These are phyloP conservation scores for Drosophila subpulchrella DNA, from an alignment of 1,140 invertebrate genomes.

Conservation along the genomic window DNA sequence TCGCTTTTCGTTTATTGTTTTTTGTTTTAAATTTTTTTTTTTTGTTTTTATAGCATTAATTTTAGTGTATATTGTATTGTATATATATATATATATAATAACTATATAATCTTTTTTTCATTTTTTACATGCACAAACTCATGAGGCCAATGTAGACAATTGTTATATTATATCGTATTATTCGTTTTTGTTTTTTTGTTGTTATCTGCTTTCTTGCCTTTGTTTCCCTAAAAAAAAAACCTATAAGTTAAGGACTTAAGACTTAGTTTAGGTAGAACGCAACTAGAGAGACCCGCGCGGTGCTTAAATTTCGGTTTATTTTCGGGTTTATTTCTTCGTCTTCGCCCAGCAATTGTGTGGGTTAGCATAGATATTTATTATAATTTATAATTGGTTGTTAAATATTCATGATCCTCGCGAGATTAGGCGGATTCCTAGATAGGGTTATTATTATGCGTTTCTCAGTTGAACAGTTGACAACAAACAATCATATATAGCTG, in stretches of 20 bases:
- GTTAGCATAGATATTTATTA: constrained; percentile 10
- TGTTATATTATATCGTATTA: constrained; percentile 27
- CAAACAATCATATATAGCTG: constrained; percentile 15
- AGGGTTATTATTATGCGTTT: constrained; percentile 1
- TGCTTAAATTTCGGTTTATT: constrained; percentile 3
- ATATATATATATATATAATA: constrained; percentile 53
- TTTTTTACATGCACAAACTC: constrained; percentile 80
- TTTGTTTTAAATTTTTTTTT: neutral
- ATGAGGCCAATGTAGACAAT: constrained; percentile 69
- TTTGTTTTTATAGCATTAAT: constrained; percentile 30
- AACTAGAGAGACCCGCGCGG: constrained; percentile 33
- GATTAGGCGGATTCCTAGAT: neutral
- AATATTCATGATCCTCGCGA: constrained; percentile 10
- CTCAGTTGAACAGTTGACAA: constrained; percentile 15
- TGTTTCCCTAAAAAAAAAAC: constrained; percentile 39
- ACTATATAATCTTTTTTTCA: constrained; percentile 52
- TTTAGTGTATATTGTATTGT: constrained; percentile 33
- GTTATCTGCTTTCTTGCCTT: constrained; percentile 16
- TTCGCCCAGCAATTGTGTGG: constrained; percentile 3
- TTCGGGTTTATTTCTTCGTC: constrained; percentile 1
- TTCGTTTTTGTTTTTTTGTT: constrained; percentile 9
- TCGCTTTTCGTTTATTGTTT: constrained; percentile 58
- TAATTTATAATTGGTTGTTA: constrained; percentile 38
- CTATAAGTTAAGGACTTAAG: constrained; percentile 32
- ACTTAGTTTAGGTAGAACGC: constrained; percentile 46